Evolutionary conservation across 2,113 vertebrate genomes (phyloP), one percentile per base, ranked within the genome.

Genomic region (Oreochromis tanganicae): DNA sequence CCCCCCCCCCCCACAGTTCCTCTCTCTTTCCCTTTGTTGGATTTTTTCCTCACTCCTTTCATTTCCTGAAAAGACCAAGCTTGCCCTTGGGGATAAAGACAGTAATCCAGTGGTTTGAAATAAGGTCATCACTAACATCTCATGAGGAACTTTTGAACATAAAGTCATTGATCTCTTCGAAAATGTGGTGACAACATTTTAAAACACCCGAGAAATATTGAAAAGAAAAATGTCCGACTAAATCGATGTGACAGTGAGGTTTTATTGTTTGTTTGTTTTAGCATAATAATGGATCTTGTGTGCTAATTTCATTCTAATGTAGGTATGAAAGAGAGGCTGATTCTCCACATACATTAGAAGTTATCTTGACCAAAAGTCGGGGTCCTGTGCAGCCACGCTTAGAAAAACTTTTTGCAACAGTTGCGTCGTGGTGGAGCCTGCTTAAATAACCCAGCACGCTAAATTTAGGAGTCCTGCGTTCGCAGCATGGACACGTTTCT

Each of bases 391-490:
- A 13, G 73, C 85, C 71, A 43, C 52, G 36, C 86, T 17, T 66
- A 85, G 85, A 90, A 91, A 84, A 48, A 79, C 63, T 24, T 52
- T 16, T 84, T 82, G 81, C 84, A 85, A 66, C 80, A 86, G 85
- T 89, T 85, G 85, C 78, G 84, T 85, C 21, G 92, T 93, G 93
- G 91, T 63, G 81, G 83, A 84, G 21, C 57, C 91, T 81, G 89
- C 92, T 95, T 93, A 88, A 94, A 93, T 95, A 86, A 90, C 93
- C 82, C 34, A 38, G 81, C 84, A 41, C 5, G 73, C 94, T 96
- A 95, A 94, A 93, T 95, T 94, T 95, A 95, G 94, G 88, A 57
- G 88, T 90, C 73, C 79, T 84, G 46, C 90, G 88, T 92, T 91
- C 13, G 41, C 89, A 87, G 86, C 81, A 91, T 29, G 87, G 90